Base-by-base conservation (phyloP, 2,888 invertebrate genomes). In the Eupithecia subumbrata region DNA sequence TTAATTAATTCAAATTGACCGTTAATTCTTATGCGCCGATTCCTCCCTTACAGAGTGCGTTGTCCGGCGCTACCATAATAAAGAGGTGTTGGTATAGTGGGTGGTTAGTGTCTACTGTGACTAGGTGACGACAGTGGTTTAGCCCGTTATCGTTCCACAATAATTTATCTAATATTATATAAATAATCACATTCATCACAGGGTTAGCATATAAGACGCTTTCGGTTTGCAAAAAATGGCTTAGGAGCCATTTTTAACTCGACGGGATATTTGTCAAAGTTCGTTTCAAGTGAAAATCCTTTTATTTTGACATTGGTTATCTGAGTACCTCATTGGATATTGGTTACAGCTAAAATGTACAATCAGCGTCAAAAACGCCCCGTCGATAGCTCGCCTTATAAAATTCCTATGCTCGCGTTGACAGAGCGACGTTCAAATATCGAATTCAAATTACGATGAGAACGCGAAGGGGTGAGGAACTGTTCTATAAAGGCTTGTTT, bases 391-490 rank as follows among this genome's bases (percentile, higher is more conserved):
- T 16, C 16, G 72, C 79, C 72, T 89, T 86, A 85, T 84, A 86
- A 79, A 79, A 82, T 80, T 79, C 80, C 80, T 80, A 78, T 80
- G 80, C 79, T 82, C 80, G 81, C 83, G 84, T 86, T 87, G 87
- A 88, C 86, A 85, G 85, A 85, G 85, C 83, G 84, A 83, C 87
- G 85, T 88, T 88, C 88, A 89, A 89, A 89, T 89, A 89, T 89
- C 87, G 88, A 88, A 88, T 88, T 88, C 85, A 84, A 87, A 89
- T 88, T 89, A 86, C 86, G 86, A 86, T 85, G 86, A 86, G 88
- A 86, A 88, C 84, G 81, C 82, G 81, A 82, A 81, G 79, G 82
- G 80, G 76, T 78, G 78, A 76, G 73, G 73, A 82, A 81, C 83
- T 81, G 79, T 79, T 80, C 77, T 76, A 56, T 82, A 82, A 86